Evolutionary conservation across 2,888 invertebrate species (phyloP), one percentile per base, ranked within the genome.

Genomic region (Coelinius sp.): DNA sequence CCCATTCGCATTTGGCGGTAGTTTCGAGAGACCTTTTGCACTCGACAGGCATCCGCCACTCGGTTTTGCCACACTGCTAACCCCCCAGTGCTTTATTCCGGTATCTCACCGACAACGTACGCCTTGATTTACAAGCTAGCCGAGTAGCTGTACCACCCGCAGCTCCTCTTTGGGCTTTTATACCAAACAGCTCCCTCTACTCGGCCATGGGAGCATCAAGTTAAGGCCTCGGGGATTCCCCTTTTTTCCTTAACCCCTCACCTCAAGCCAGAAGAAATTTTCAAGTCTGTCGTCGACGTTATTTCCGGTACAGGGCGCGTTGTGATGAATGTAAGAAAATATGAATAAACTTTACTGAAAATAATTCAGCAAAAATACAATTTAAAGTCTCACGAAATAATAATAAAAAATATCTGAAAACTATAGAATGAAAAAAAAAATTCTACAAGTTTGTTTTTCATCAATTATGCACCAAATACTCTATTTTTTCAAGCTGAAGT

Each of bases 71-170:
- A 46, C 70, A 62, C 70, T 72, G 63, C 14, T 25, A 52, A 49
- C 27, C 59, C 68, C 38, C 24, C 44, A 59, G 17, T 46, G 70
- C 69, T 69, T 71, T 73, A 41, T 41, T 69, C 77, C 71, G 78
- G 79, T 79, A 82, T 79, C 77, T 83, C 79, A 78, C 79, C 79
- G 80, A 76, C 81, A 82, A 80, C 79, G 81, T 31, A 31, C 82
- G 79, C 81, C 78, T 81, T 84, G 83, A 84, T 84, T 84, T 84
- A 84, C 77, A 77, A 69, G 41, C 53, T 27, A 24, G 41, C 63
- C 64, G 38, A 62, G 62, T 62, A 38, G 10, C 20, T 20, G 27
- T 27, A 52, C 41, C 70, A 59, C 71, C 68, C 65, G 17, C 46
- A 70, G 65, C 71, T 71, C 67, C 67, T 66, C 64, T 27, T 38